Evolutionary conservation across 2,797 vertebrate genomes (phyloP).

Genomic region (Coccyzus lansbergi): DNA sequence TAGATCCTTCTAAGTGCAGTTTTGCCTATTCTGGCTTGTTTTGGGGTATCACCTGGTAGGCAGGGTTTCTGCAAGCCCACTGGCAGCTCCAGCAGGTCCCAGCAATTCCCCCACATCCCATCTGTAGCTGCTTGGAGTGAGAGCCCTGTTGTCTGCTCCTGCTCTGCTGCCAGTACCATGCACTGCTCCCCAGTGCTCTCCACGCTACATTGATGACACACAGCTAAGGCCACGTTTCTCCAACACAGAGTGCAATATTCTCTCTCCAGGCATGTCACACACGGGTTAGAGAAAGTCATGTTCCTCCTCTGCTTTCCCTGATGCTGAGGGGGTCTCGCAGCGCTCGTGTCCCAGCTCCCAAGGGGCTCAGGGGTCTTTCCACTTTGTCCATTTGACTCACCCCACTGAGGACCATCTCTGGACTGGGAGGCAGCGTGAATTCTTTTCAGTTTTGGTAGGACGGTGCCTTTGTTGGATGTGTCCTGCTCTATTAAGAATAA

Average conservation of each 20-base stretch:
- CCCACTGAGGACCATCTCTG: rapidly evolving
- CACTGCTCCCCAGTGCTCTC: too few relatives aligned
- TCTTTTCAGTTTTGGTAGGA: background rate
- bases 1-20: background rate
- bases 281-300: rapidly evolving
- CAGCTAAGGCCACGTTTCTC: too few relatives aligned
- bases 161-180: too few relatives aligned
- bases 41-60: rapidly evolving
- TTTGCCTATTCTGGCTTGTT: background rate
- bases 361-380: rapidly evolving
- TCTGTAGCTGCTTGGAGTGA: too few relatives aligned
- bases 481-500: background rate
- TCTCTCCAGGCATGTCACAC: rapidly evolving
- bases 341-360: rapidly evolving
- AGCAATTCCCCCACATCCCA: too few relatives aligned
- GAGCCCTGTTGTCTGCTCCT: too few relatives aligned
- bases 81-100: too few relatives aligned
- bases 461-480: background rate
- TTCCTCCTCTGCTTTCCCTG: background rate
- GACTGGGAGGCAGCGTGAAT: background rate
- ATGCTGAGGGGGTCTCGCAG: background rate
- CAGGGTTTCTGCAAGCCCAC: background rate
- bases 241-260: background rate
- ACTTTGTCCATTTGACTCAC: background rate
- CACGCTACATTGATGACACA: too few relatives aligned